Conservation (phyloP, 2,113 vertebrate species). For the Amia ocellicauda region DNA sequence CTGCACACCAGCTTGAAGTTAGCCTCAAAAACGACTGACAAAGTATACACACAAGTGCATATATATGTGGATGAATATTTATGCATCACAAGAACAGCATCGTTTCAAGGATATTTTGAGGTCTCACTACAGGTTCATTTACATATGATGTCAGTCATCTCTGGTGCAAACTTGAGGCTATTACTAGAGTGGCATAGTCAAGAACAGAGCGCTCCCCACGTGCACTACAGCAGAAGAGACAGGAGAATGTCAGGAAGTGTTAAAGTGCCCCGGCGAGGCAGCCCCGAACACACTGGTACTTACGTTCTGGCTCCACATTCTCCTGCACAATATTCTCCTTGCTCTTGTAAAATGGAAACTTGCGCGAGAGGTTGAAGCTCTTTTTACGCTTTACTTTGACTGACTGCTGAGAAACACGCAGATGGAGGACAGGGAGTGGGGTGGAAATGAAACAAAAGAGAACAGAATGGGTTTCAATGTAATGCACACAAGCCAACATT, state of each 20-base stretch:
- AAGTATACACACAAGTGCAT: too few species aligned
- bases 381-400: conserved; percentile 99
- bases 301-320: conserved; percentile 93
- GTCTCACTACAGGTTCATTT: too few species aligned
- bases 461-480: conserved; percentile 72
- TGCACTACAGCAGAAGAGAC: conserved; percentile 44
- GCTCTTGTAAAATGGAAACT: conserved; percentile 99
- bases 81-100: too few species aligned
- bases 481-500: conserved; percentile 7
- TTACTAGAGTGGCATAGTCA: not conserved
- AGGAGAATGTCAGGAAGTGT: conserved; percentile 51
- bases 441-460: conserved; percentile 46
- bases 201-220: conserved; percentile 38
- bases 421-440: conserved; percentile 56
- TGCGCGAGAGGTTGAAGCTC: conserved; percentile 99
- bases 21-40: too few species aligned
- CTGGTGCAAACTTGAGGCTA: not conserved
- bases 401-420: conserved; percentile 77
- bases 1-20: too few species aligned
- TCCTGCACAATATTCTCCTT: conserved; percentile 99
- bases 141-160: conserved; percentile 15
- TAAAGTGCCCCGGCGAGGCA: conserved; percentile 30
- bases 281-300: conserved; percentile 74
- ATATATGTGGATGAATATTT: too few species aligned
- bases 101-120: too few species aligned